Base-by-base conservation (phyloP, 2,113 vertebrate genomes). In the Megaceryle maxima region DNA sequence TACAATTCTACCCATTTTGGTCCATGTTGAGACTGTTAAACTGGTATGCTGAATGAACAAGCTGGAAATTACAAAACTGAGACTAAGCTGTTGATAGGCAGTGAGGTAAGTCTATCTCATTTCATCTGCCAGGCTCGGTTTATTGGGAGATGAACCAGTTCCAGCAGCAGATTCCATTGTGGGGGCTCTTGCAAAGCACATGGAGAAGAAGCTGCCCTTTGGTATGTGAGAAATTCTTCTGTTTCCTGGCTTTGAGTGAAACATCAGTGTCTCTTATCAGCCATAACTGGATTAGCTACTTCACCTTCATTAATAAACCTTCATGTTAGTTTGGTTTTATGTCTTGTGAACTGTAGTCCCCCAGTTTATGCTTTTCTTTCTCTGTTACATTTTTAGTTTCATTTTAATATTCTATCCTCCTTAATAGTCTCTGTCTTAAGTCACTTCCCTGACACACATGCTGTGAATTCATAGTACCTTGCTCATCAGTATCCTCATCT, bases 151-250 rank as follows among this genome's bases (percentile, higher is more conserved):
- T 33, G 99, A 99, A 21, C 87, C 94, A 2, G 99, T 99, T 62
- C 99, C 98, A 78, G 97, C 90, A 24, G 99, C 99, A 14, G 98
- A 98, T 60, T 99, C 98, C 26, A 84, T 99, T 43, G 97, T 99
- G 44, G 98, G 96, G 12, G 98, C 99, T 9, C 96, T 99, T 41
- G 97, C 99, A 51, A 99, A 98, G 93, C 99, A 99, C 94, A 98
- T 99, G 97, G 99, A 99, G 91, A 95, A 81, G 41, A 99, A 98
- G 78, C 98, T 99, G 25, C 98, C 98, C n/a, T 99, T 98, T 46
- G 98, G 99, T 99, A 98, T 81, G 98, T 81, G 21, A 73, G 26
- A 73, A 60, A 55, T 50, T 22, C 3, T 66, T 72, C n/a, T 76
- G 48, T 63, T 69, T 56, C 15, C 10, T 29, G 43, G 19, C 9